phyloP scores from a whole-genome alignment of 2,888 invertebrate species.

The Stegophylla sp. region DNA sequence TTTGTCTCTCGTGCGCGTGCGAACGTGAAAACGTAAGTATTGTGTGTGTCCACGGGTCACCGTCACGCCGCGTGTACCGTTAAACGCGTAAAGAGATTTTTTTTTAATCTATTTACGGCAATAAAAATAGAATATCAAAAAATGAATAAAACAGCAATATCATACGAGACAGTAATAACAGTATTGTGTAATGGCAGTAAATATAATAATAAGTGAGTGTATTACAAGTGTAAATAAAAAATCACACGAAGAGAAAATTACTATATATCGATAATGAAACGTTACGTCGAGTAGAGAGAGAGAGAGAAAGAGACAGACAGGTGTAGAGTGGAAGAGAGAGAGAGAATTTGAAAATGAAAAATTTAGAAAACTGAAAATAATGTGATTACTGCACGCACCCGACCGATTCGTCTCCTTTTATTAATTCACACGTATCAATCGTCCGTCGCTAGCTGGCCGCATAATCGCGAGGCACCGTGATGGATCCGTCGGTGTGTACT shows the following conservation, averaged over 20 bases:
- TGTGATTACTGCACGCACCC: slow-evolving; percentile 44
- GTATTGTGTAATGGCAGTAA: neutral
- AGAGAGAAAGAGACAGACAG: neutral
- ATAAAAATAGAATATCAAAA: slow-evolving; percentile 29
- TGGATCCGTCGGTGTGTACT: slow-evolving; percentile 36
- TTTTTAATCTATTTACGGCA: slow-evolving; percentile 20
- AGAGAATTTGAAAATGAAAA: neutral
- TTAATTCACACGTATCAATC: slow-evolving; percentile 45
- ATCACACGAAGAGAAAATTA: too few relatives aligned
- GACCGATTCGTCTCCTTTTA: slow-evolving; percentile 30
- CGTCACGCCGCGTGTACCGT: slow-evolving; percentile 52
- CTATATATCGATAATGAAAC: too few relatives aligned
- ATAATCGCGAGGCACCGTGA: slow-evolving; percentile 49
- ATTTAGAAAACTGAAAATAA: slow-evolving; percentile 8
- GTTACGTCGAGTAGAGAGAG: neutral
- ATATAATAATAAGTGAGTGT: neutral
- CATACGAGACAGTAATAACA: neutral
- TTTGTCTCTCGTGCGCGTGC: neutral
- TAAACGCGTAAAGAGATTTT: slow-evolving; percentile 30
- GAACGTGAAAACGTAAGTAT: neutral
- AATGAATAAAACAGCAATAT: slow-evolving; percentile 2
- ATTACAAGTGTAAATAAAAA: neutral
- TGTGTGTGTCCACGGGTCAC: slow-evolving; percentile 49
- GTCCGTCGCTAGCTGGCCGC: slow-evolving; percentile 38
- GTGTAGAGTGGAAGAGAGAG: neutral